Base-by-base conservation (phyloP, 2,888 invertebrate genomes). In the Eugnorisma glareosa region DNA sequence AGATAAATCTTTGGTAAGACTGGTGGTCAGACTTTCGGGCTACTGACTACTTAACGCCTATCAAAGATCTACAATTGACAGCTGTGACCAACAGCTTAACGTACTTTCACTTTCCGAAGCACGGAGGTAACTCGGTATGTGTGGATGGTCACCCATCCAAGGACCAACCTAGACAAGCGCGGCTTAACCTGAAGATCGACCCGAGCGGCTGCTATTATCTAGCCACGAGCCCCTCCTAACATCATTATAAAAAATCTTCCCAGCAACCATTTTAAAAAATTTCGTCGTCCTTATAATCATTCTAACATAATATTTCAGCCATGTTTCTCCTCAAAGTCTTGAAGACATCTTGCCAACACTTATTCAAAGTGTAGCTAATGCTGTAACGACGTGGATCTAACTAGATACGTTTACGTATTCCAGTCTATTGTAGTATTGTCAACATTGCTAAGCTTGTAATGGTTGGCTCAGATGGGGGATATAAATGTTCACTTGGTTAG, bases 401-500 rank as follows among this genome's bases (percentile, higher is more conserved):
- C 74, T 76, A 72, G 64, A 61, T 78, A 83, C 73, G 66, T 67
- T 74, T 66, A 77, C 57, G 45, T 85, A 83, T 80, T 78, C 74
- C 54, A 69, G 67, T 87, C 86, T 77, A 83, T 83, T 88, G 88
- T 87, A 68, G 69, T 79, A 67, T 79, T 77, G 83, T 83, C 81
- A 85, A 88, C 88, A 88, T 77, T 86, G 81, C 71, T 31, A 67
- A 59, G 67, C 51, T 79, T 40, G 21, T 81, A 88, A 76, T 57
- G 81, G 67, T 54, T 54, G 18, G 76, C 71, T 78, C 79, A 83
- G 73, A 76, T 43, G 63, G 48, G 15, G 1, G 15, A n/a, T 40
- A 1, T 64, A 15, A 35, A 63, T 61, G 10, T 21, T 11, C 21
- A 31, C 0, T 31, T 59, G 8, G 31, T 21, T 28, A 57, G 28